These are phyloP conservation scores for Grammomys dolichurus DNA, from an alignment of 2,113 vertebrate species.

Conservation along the genomic window DNA sequence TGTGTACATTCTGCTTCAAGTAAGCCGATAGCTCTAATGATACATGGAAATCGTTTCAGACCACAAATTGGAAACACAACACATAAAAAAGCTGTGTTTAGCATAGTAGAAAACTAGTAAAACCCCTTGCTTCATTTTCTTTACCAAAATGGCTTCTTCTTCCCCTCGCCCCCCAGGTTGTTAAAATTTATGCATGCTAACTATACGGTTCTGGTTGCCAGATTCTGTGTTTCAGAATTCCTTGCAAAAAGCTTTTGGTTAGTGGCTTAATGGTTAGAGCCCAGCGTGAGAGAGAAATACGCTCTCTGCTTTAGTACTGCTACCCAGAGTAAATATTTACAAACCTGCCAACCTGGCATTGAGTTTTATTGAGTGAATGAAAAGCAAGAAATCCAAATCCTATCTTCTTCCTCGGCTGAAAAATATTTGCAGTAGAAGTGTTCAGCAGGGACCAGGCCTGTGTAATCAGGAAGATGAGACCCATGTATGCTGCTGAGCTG, in stretches of 20 bases:
- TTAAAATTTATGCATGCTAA: not conserved
- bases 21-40: not conserved
- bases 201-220: not conserved
- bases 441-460: not conserved
- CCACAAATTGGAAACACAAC: not conserved
- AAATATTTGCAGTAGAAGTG: conserved; percentile 13
- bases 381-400: conserved; percentile 58
- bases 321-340: conserved; percentile 69
- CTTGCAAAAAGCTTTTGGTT: not conserved
- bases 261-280: not conserved
- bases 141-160: not conserved
- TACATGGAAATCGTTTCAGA: not conserved
- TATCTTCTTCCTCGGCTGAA: not conserved
- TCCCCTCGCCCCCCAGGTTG: too few species aligned
- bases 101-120: not conserved
- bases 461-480: conserved; percentile 15
- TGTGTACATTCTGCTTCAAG: not conserved
- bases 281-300: not conserved
- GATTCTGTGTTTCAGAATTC: not conserved
- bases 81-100: not conserved
- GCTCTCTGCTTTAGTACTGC: not conserved
- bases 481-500: not conserved
- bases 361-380: conserved; percentile 52
- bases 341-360: conserved; percentile 44
- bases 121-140: not conserved